Percentiles rank a stretch among this genome's conserved stretches.
These are phyloP conservation scores for Plecotus auritus DNA, from an alignment of 2,113 vertebrate genomes.

Conservation along the genomic window DNA sequence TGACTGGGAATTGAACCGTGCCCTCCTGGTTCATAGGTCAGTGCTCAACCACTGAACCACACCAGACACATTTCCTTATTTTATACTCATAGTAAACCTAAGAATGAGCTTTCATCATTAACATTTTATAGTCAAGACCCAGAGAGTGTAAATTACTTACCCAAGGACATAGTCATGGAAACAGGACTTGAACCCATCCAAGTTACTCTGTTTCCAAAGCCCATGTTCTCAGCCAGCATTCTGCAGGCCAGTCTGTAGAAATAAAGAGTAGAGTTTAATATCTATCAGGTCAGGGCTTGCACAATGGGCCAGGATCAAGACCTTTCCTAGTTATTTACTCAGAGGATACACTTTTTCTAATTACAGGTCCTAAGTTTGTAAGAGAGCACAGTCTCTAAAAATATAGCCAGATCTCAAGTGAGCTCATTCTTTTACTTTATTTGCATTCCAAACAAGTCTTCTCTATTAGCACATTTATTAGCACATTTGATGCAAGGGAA, in stretches of 20 bases:
- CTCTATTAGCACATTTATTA: slow-evolving; percentile 32
- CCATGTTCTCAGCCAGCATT: background rate
- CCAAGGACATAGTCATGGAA: background rate
- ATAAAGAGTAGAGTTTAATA: background rate
- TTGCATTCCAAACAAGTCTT: slow-evolving; percentile 32
- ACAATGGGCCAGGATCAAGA: background rate
- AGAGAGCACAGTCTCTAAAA: background rate
- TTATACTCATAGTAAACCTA: background rate
- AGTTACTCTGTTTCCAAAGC: background rate
- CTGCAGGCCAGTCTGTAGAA: background rate
- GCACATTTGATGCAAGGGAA: background rate
- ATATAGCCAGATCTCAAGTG: background rate
- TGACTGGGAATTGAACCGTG: too few species aligned
- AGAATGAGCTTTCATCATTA: background rate
- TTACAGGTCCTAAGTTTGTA: background rate
- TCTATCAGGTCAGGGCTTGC: too few species aligned
- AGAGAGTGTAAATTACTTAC: background rate
- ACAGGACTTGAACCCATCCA: background rate
- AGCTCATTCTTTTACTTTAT: background rate
- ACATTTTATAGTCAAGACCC: background rate
- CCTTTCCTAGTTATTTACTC: background rate
- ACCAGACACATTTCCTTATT: background rate
- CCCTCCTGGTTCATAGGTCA: too few species aligned
- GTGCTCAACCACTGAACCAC: too few species aligned
- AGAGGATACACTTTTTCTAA: background rate